phyloP scores from a whole-genome alignment of 1,140 invertebrate species.

The Neodiprion virginianus region DNA sequence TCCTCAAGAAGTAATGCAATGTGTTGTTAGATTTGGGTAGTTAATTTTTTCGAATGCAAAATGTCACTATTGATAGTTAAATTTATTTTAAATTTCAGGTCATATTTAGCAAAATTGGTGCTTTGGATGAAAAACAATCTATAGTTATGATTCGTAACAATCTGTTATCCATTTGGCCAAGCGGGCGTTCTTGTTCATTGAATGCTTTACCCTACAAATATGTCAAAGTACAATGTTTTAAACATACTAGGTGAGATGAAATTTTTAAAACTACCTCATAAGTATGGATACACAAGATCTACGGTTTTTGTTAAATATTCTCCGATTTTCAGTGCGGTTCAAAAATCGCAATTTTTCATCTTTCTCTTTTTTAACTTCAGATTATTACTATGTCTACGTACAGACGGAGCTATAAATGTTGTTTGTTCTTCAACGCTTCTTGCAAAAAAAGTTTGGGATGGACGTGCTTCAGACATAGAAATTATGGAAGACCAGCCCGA shows the following conservation, averaged over 20 bases:
- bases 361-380: constrained; percentile 22
- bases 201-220: constrained; percentile 29
- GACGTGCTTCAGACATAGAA: constrained; percentile 40
- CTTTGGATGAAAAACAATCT: not conserved
- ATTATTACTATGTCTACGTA: constrained; percentile 40
- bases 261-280: not conserved
- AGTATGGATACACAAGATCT: too few relatives aligned
- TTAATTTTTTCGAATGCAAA: too few relatives aligned
- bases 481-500: constrained; percentile 37
- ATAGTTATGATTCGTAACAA: not conserved
- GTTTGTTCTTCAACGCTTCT: constrained; percentile 44
- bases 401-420: constrained; percentile 37
- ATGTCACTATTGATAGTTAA: not conserved
- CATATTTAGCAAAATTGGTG: not conserved
- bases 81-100: not conserved
- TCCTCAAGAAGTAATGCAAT: not conserved
- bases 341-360: not conserved
- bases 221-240: constrained; percentile 41
- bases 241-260: constrained; percentile 34
- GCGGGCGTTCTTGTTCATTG: constrained; percentile 28
- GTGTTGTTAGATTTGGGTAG: too few relatives aligned
- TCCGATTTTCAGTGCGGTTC: too few relatives aligned
- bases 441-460: constrained; percentile 36
- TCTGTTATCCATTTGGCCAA: constrained; percentile 35
- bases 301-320: too few relatives aligned